Evolutionary conservation across 2,888 invertebrate species (phyloP).

Genomic region (Dyspetes luteomarginatus): DNA sequence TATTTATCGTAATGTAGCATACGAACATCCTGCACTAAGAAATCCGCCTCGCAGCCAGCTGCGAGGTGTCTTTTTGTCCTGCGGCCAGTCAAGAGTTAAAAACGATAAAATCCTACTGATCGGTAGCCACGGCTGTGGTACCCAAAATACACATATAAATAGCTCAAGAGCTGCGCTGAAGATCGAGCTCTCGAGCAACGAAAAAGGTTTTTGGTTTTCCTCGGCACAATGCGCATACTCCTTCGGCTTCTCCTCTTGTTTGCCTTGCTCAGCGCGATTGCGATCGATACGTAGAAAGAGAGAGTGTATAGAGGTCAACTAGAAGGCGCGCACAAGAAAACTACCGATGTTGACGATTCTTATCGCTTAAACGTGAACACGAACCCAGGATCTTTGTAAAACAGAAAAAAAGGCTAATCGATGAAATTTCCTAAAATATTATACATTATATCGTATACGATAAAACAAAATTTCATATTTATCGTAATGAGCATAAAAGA

Average conservation of each 20-base stretch:
- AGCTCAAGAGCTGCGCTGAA: background rate
- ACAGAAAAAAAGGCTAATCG: background rate
- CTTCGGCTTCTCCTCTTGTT: too few species aligned
- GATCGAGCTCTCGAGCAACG: conserved; percentile 21
- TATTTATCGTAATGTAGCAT: background rate
- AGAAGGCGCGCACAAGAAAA: conserved; percentile 32
- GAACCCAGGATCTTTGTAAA: background rate
- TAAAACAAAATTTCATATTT: background rate
- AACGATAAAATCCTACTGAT: conserved; percentile 61
- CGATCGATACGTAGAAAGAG: conserved; percentile 42
- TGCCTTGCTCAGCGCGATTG: conserved; percentile 55
- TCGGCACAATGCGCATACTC: background rate
- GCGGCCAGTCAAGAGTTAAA: conserved; percentile 63
- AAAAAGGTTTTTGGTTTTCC: conserved; percentile 60
- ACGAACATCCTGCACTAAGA: too few species aligned
- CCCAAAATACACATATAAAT: conserved; percentile 23
- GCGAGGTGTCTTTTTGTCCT: too few species aligned
- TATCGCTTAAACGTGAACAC: conserved; percentile 31
- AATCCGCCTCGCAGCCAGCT: too few species aligned
- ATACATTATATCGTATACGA: background rate
- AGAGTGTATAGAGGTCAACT: conserved; percentile 23
- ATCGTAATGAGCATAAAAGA: background rate
- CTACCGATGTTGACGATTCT: conserved; percentile 56
- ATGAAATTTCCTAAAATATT: background rate
- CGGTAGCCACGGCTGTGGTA: conserved; percentile 47